Evolutionary conservation across 2,113 vertebrate genomes (phyloP), one percentile per base, ranked within the genome.

Genomic region (Penelope pileata): DNA sequence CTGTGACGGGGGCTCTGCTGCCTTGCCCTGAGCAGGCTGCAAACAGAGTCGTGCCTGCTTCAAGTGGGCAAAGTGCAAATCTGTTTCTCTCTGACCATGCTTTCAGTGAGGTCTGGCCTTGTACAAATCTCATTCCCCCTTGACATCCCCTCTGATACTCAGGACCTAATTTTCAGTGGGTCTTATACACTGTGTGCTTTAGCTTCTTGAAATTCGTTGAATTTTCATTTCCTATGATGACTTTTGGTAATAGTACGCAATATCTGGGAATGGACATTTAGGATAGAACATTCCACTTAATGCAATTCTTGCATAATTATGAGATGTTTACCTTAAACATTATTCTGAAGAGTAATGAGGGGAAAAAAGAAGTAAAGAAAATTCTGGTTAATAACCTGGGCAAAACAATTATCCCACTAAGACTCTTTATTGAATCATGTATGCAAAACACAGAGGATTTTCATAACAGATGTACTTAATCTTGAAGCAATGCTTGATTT

Each of bases 381-480:
- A 94, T 73, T 80, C 80, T 81, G 60, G 72, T 93, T 96, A 97
- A 94, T 97, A 92, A 92, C 74, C 62, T 73, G 67, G 38, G 69
- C 81, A 76, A 91, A 93, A 48, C 74, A 93, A 93, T 95, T 95
- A 93, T 92, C 81, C 84, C 42, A 54, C 81, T 69, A 62, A 91
- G 81, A 23, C 59, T 73, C 76, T 92, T 90, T 86, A 83, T 42
- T 94, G 93, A 95, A 83, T 96, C 90, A 91, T 74, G 34, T 70
- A 94, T 95, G 94, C 94, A 96, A 97, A 96, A 58, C 62, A 58
- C 67, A 82, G 70, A 29, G 54, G 42, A 63, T 92, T 95, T 94
- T 94, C 94, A 70, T 91, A 94, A 90, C 64, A 94, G 84, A 94
- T 93, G 84, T 9, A 73, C 88, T 96, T 97, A 95, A 87, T 96